Percentiles rank a stretch among this genome's conserved stretches.
Conservation (phyloP, 92 coral and sea anemone species). For the Phymanthus crucifer region DNA sequence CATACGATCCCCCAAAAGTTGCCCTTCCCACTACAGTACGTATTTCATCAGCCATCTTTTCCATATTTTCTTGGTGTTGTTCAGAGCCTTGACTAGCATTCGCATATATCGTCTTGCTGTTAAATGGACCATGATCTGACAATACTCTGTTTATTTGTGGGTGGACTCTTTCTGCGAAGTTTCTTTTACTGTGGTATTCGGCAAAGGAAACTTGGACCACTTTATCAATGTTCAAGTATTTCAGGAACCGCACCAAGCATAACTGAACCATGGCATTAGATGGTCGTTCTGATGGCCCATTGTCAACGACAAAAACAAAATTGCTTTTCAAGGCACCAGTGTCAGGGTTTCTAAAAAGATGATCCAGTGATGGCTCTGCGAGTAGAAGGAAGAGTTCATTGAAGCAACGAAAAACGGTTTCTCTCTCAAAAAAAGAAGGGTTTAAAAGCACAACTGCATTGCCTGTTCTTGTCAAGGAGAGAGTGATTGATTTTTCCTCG, state of each 20-base stretch:
- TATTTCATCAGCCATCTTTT: slow-evolving; percentile 55
- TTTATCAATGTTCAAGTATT: slow-evolving; percentile 44
- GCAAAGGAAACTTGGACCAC: slow-evolving; percentile 61
- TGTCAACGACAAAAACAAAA: slow-evolving; percentile 52
- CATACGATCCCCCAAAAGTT: slow-evolving; percentile 37
- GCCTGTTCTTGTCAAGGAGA: slow-evolving; percentile 62
- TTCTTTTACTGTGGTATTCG: neutral
- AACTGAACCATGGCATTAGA: slow-evolving; percentile 48
- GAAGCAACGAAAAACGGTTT: slow-evolving; percentile 47
- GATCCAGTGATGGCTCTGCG: slow-evolving; percentile 52
- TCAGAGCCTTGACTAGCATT: slow-evolving; percentile 44
- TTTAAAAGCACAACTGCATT: slow-evolving; percentile 49
- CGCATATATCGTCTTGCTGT: slow-evolving; percentile 38
- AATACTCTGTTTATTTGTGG: neutral
- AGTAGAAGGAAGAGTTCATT: slow-evolving; percentile 56
- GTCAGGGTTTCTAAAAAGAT: slow-evolving; percentile 44
- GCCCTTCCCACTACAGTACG: slow-evolving; percentile 20
- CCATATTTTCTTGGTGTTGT: slow-evolving; percentile 59
- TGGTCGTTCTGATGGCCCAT: slow-evolving; percentile 64
- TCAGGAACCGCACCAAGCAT: slow-evolving; percentile 36
- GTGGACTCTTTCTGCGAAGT: neutral
- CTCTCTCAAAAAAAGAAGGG: slow-evolving; percentile 46
- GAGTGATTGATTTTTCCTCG: slow-evolving; percentile 25
- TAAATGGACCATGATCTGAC: slow-evolving; percentile 57
- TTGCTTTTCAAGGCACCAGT: slow-evolving; percentile 46